A percentile compares a stretch with the other conserved stretches of the same genome.
phyloP scores from a whole-genome alignment of 1,140 invertebrate genomes.

The Halesus radiatus region DNA sequence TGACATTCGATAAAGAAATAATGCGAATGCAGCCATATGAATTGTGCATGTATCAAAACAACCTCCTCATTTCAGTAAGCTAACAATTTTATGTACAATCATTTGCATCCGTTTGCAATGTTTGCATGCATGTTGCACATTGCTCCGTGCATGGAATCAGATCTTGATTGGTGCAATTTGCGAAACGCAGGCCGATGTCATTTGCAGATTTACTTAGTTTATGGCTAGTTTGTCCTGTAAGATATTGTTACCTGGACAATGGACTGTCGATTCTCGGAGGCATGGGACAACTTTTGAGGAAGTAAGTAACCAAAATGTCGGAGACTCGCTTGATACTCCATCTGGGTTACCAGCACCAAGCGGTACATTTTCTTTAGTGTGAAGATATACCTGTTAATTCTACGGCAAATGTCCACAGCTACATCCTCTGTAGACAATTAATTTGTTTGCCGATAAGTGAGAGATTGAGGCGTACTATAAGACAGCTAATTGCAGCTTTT shows the following conservation, averaged over 20 bases:
- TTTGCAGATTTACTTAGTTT: background rate
- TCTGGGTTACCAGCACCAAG: constrained; percentile 17
- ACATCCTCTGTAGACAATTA: constrained; percentile 10
- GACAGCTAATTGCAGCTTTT: background rate
- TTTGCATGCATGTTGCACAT: no score
- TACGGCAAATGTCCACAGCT: background rate
- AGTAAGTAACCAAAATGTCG: constrained; percentile 3
- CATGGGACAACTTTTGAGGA: background rate
- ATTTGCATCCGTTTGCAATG: no score
- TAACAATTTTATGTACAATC: background rate
- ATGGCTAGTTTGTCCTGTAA: background rate
- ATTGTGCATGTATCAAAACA: constrained; percentile 2
- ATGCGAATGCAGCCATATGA: background rate
- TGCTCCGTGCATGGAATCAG: no score
- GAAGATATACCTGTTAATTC: constrained; percentile 11
- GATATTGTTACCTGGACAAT: background rate
- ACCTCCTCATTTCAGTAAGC: constrained; percentile 1
- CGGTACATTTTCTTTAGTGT: background rate
- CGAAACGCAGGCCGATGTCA: no score
- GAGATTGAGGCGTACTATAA: background rate
- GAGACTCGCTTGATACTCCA: constrained; percentile 21
- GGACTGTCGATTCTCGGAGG: no score
- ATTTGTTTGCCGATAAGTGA: background rate
- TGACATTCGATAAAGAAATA: background rate
- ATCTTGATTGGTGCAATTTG: no score